Evolutionary conservation across 2,888 invertebrate genomes (phyloP).

Genomic region (Eledona agricola): DNA sequence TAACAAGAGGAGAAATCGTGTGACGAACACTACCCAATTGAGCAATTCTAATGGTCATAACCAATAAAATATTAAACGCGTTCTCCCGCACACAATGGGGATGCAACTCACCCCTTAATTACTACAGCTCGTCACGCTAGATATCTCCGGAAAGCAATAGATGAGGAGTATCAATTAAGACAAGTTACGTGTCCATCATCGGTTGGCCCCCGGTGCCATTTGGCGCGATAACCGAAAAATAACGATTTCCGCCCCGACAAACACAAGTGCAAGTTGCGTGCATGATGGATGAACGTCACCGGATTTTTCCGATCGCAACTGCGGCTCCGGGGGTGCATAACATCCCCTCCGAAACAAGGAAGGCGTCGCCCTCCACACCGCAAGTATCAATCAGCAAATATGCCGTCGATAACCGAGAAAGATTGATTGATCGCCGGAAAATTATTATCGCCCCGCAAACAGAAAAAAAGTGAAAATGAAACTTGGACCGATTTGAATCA

Average conservation of each 20-base stretch:
- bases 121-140: too few species aligned
- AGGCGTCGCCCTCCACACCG: constrained; percentile 33
- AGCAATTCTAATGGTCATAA: constrained; percentile 47
- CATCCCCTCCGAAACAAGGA: constrained; percentile 13
- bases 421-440: constrained; percentile 43
- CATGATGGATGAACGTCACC: constrained; percentile 41
- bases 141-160: too few species aligned
- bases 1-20: constrained; percentile 45
- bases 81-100: constrained; percentile 19
- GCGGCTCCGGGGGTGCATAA: constrained; percentile 40
- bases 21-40: constrained; percentile 44
- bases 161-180: too few species aligned
- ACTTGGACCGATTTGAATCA: constrained; percentile 31
- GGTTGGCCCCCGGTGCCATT: constrained; percentile 6
- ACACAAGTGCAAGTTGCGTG: constrained; percentile 42
- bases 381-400: constrained; percentile 42
- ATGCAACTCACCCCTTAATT: too few species aligned
- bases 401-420: constrained; percentile 41
- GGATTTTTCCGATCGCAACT: constrained; percentile 39
- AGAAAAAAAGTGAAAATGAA: too few species aligned
- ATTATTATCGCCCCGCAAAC: constrained; percentile 36
- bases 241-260: constrained; percentile 43
- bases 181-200: constrained; percentile 15
- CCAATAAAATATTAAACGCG: constrained; percentile 47
- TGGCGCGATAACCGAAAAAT: constrained; percentile 43